A percentile compares a stretch with the other conserved stretches of the same genome.
Conservation (phyloP, 2,113 vertebrate species). For the Paramisgurnus dabryanus region DNA sequence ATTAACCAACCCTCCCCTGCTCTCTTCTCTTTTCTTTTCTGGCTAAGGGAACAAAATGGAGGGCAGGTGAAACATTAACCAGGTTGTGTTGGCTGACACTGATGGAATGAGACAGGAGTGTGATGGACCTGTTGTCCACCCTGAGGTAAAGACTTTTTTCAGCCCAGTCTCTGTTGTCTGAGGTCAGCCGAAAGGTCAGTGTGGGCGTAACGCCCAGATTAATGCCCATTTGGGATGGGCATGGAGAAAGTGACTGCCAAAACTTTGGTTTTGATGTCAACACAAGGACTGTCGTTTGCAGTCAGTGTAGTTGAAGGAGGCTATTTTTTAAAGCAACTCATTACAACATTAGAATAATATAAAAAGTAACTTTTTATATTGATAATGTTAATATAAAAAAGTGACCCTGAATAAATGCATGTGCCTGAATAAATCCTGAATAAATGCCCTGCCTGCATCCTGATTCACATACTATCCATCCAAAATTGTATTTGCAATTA, state of each 20-base stretch:
- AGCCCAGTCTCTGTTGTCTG: slow-evolving; percentile 64
- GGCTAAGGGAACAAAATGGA: slow-evolving; percentile 46
- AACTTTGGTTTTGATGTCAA: slow-evolving; percentile 54
- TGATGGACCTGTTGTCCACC: slow-evolving; percentile 66
- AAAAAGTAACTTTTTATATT: no score
- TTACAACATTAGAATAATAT: no score
- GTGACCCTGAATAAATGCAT: no score
- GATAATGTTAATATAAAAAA: no score
- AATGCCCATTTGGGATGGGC: slow-evolving; percentile 46
- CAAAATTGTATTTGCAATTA: no score
- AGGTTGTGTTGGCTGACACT: slow-evolving; percentile 63
- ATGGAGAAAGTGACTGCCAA: slow-evolving; percentile 61
- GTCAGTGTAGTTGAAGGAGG: not conserved
- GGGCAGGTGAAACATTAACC: slow-evolving; percentile 76
- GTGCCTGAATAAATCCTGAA: no score
- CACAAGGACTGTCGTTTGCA: not conserved
- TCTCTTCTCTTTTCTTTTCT: slow-evolving; percentile 43
- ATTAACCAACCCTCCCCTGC: slow-evolving; percentile 63
- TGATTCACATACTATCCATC: no score
- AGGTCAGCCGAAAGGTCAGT: slow-evolving; percentile 71
- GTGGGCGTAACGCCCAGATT: slow-evolving; percentile 60
- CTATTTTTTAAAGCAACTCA: no score
- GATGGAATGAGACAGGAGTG: slow-evolving; percentile 70
- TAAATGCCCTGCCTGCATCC: no score
- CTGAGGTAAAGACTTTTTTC: slow-evolving; percentile 68